phyloP scores from a whole-genome alignment of 1,140 invertebrate genomes.

The Catajapyx aquilonaris region DNA sequence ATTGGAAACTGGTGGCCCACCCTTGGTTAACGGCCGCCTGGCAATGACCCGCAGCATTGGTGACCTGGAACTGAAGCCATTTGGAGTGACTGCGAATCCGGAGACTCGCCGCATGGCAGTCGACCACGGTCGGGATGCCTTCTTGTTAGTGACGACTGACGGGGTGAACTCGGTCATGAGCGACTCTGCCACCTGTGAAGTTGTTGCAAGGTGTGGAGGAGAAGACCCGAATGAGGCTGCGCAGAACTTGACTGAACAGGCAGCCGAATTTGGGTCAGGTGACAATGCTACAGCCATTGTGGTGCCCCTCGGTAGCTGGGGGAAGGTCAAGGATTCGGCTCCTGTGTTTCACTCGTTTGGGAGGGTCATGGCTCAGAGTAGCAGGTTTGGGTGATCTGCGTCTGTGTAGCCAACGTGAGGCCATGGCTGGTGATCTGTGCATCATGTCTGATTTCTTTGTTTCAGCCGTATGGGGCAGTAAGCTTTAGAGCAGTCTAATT shows the following conservation, averaged over 20 bases:
- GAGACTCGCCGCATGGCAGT: constrained; percentile 24
- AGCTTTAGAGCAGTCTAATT: too few species aligned
- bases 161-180: constrained; percentile 28
- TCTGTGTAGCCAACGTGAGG: too few species aligned
- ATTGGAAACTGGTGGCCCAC: constrained; percentile 4
- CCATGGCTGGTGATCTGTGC: too few species aligned
- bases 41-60: constrained; percentile 35
- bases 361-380: constrained; percentile 1
- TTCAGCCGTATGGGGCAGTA: too few species aligned
- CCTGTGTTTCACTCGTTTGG: constrained; percentile 16
- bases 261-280: constrained; percentile 29
- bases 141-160: constrained; percentile 29
- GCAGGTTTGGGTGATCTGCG: too few species aligned
- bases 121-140: constrained; percentile 30
- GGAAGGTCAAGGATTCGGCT: constrained; percentile 20
- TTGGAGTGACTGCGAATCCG: constrained; percentile 28
- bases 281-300: constrained; percentile 31
- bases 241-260: constrained; percentile 26
- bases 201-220: constrained; percentile 23
- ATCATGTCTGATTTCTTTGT: too few species aligned
- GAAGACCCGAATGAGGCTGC: constrained; percentile 25
- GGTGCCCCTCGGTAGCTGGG: constrained; percentile 32
- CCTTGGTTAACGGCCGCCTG: constrained; percentile 22
- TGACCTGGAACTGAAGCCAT: constrained; percentile 29
- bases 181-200: constrained; percentile 29